Conservation (phyloP, 1,140 invertebrate genomes). For the Uloborus diversus region DNA sequence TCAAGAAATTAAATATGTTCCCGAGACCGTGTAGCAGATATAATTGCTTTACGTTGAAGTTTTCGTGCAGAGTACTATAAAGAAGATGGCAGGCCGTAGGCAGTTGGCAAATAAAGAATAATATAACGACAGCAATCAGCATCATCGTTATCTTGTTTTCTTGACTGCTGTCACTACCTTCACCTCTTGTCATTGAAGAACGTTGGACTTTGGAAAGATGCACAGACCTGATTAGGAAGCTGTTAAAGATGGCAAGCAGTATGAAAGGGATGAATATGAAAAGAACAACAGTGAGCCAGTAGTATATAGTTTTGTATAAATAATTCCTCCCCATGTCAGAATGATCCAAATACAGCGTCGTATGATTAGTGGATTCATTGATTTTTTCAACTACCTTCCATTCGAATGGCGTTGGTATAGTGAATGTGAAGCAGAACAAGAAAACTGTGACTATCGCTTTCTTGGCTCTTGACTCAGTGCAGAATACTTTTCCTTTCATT, state of each 20-base stretch:
- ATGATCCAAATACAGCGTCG: slow-evolving; percentile 11
- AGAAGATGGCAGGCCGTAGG: slow-evolving; percentile 73
- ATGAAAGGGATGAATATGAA: slow-evolving; percentile 76
- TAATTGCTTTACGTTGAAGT: slow-evolving; percentile 60
- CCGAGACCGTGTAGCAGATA: slow-evolving; percentile 69
- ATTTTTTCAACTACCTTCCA: slow-evolving; percentile 64
- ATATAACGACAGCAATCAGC: slow-evolving; percentile 77
- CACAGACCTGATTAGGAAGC: slow-evolving; percentile 75
- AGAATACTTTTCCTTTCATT: slow-evolving; percentile 76
- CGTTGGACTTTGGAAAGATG: slow-evolving; percentile 70
- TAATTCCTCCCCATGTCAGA: slow-evolving; percentile 68
- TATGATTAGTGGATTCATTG: slow-evolving; percentile 58
- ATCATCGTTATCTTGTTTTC: slow-evolving; percentile 80
- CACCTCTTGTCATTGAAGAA: slow-evolving; percentile 68
- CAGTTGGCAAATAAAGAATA: slow-evolving; percentile 78
- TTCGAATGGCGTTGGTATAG: slow-evolving; percentile 74
- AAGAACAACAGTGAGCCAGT: slow-evolving; percentile 73
- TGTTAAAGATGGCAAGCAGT: slow-evolving; percentile 76
- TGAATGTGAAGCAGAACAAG: slow-evolving; percentile 74
- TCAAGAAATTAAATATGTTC: slow-evolving; percentile 78
- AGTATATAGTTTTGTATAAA: slow-evolving; percentile 73
- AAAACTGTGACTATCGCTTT: slow-evolving; percentile 72
- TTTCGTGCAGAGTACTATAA: slow-evolving; percentile 67
- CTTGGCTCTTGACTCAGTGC: slow-evolving; percentile 71
- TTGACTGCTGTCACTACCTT: slow-evolving; percentile 65